phyloP scores from a whole-genome alignment of 2,888 invertebrate genomes.

The Trachelus tabidus region DNA sequence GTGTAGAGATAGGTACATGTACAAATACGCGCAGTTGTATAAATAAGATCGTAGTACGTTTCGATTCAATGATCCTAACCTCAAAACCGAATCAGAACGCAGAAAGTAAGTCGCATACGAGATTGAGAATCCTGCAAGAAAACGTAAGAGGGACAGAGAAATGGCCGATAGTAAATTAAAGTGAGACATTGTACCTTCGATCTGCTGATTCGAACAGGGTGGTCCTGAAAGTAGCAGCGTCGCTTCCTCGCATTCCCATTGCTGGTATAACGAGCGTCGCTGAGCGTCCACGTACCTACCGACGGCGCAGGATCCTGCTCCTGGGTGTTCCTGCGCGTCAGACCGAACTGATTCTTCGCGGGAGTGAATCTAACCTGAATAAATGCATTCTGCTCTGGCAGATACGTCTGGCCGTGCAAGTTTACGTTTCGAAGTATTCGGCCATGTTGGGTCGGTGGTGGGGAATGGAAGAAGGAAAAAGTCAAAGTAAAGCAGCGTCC shows the following conservation, averaged over 20 bases:
- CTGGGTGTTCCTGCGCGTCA: constrained; percentile 55
- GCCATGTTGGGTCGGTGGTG: not conserved
- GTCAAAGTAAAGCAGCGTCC: not conserved
- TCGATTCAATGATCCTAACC: not conserved
- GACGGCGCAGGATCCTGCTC: constrained; percentile 21
- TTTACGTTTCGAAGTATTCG: not conserved
- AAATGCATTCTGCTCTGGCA: constrained; percentile 46
- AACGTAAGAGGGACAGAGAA: constrained; percentile 34
- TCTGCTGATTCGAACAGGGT: constrained; percentile 44
- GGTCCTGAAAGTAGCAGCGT: constrained; percentile 38
- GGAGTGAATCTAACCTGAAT: constrained; percentile 47
- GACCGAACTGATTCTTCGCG: constrained; percentile 46
- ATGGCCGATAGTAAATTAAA: constrained; percentile 51
- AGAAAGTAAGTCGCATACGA: constrained; percentile 9
- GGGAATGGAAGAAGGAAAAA: not conserved
- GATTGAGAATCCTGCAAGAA: constrained; percentile 38
- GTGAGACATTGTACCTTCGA: constrained; percentile 50
- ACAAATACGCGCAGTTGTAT: not conserved
- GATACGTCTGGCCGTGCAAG: not conserved
- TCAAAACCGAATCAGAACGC: not conserved
- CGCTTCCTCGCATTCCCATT: constrained; percentile 49
- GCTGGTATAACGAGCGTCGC: constrained; percentile 50
- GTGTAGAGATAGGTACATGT: not conserved
- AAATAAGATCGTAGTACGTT: not conserved
- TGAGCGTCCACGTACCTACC: constrained; percentile 19